phyloP scores from a whole-genome alignment of 2,797 vertebrate genomes.

The Phoxinus dragarum region DNA sequence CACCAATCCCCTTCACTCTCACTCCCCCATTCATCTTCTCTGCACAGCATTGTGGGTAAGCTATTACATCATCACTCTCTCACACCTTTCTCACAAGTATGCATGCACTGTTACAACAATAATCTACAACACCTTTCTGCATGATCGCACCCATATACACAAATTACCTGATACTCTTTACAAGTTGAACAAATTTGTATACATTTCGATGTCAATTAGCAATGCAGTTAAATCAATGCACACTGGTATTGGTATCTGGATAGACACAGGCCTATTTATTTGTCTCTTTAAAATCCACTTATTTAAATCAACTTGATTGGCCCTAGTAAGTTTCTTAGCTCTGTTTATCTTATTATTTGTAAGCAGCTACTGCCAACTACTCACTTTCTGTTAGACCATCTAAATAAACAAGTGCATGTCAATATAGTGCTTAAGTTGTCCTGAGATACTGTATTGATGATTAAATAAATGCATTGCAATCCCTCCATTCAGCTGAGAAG shows the following conservation, averaged over 20 bases:
- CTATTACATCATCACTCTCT: constrained; percentile 57
- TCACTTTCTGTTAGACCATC: constrained; percentile 4
- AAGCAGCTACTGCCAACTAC: background rate
- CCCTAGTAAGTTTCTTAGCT: background rate
- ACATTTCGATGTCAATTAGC: background rate
- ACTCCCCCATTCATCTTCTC: constrained; percentile 60
- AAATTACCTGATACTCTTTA: background rate
- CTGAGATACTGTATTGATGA: constrained; percentile 49
- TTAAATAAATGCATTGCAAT: constrained; percentile 54
- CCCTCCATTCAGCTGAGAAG: constrained; percentile 48
- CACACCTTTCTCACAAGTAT: constrained; percentile 33
- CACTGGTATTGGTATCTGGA: background rate
- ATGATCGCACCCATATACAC: background rate
- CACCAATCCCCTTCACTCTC: constrained; percentile 57
- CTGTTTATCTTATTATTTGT: background rate
- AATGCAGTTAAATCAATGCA: background rate
- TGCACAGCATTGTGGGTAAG: constrained; percentile 57
- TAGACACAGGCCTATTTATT: background rate
- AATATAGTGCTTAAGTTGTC: constrained; percentile 31
- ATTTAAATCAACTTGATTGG: background rate
- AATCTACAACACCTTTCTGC: background rate
- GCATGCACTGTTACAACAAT: constrained; percentile 40
- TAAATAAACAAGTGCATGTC: constrained; percentile 21
- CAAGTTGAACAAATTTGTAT: background rate
- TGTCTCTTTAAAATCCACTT: constrained; percentile 3